These are phyloP conservation scores for Colletes latitarsis DNA, from an alignment of 1,140 invertebrate species.

Conservation along the genomic window DNA sequence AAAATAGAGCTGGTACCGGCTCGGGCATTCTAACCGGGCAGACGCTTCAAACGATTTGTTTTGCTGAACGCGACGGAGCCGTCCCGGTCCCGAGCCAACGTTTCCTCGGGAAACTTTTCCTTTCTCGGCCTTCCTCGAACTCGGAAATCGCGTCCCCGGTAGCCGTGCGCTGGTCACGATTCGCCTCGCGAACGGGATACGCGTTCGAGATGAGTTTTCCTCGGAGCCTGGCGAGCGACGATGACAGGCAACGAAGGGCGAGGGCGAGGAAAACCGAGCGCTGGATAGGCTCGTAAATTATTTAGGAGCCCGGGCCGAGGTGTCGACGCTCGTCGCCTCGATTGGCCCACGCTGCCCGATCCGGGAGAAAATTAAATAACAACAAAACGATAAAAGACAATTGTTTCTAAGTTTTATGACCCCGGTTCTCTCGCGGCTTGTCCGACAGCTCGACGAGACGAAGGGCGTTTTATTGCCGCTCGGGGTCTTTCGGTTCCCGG, in stretches of 20 bases:
- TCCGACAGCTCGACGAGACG: constrained; percentile 61
- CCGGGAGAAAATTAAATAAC: constrained; percentile 75
- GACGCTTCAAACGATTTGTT: constrained; percentile 58
- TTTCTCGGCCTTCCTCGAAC: too few species aligned
- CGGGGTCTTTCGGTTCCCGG: constrained; percentile 46
- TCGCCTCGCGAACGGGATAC: too few species aligned
- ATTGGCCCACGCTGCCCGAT: constrained; percentile 61
- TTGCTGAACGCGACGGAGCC: background rate
- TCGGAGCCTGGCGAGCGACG: background rate
- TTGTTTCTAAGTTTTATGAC: constrained; percentile 77
- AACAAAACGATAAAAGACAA: constrained; percentile 78
- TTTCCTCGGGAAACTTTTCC: too few species aligned
- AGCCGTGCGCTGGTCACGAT: background rate
- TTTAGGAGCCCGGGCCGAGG: constrained; percentile 71
- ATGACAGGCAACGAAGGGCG: background rate
- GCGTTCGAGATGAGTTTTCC: background rate
- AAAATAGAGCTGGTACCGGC: constrained; percentile 78
- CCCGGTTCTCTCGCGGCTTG: constrained; percentile 54
- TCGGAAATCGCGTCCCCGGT: too few species aligned
- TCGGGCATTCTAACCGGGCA: constrained; percentile 52
- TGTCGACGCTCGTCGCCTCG: constrained; percentile 56
- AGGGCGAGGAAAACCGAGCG: constrained; percentile 9
- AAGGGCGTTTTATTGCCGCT: constrained; percentile 76
- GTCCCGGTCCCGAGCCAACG: too few species aligned
- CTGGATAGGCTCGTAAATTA: constrained; percentile 76